Evolutionary conservation across 2,888 invertebrate genomes (phyloP), one percentile per base, ranked within the genome.

Genomic region (Muschampia plurimacula): DNA sequence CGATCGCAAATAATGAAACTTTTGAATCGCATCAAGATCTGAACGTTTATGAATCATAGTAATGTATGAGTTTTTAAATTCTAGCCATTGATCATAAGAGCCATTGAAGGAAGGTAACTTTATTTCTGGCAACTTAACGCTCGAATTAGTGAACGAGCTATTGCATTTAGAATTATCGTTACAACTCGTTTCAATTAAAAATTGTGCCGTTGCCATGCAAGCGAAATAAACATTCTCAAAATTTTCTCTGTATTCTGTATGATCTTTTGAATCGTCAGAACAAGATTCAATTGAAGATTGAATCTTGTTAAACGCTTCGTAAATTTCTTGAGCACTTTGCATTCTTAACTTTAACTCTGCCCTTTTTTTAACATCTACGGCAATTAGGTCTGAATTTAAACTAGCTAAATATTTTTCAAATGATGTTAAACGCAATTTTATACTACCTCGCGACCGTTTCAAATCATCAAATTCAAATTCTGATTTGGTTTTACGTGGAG

Each of bases 1-100:
- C 3, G 60, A 67, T 36, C 36, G 22, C 13, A 72, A 60, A 68
- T 72, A 65, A 15, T 68, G 65, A 52, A 67, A 72, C 13, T 75
- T 75, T 57, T 75, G 73, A 46, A 75, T 75, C n/a, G 46, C 46
- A 44, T 76, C 72, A 64, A 76, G 57, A 67, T 74, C 76, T n/a
- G 44, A 15, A 36, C 76, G 76, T 2, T 76, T 71, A 63, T 76
- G 76, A 44, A 76, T 74, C 67, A 76, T 74, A 2, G 74, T 63
- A 1, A 64, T 0, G 15, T 74, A 76, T n/a, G 74, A 74, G 67
- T 76, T 74, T 68, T 68, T 73, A 62, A 32, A 75, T 32, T 73
- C 75, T 0, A 75, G 59, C 75, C 75, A 73, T 2, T 68, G 57
- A 67, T 75, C 75, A 52, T 67, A 73, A 15, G 73, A 57, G 22